These are phyloP conservation scores for Palloptera scutellata DNA, from an alignment of 2,888 invertebrate species.

Conservation along the genomic window DNA sequence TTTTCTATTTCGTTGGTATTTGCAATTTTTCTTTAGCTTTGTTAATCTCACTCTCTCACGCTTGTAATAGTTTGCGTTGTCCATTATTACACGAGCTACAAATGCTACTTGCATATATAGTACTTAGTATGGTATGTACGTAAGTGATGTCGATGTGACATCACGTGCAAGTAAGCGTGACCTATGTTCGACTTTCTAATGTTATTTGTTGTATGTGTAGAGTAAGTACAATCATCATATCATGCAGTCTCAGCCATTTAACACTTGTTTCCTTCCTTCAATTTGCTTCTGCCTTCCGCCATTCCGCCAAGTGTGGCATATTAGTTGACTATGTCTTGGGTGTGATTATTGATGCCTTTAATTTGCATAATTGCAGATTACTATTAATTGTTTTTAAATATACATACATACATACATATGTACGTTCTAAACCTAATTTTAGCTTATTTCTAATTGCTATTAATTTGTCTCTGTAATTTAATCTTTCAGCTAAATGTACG, in stretches of 20 bases:
- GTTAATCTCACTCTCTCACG: too few species aligned
- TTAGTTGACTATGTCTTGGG: not conserved
- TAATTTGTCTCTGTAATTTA: constrained; percentile 11
- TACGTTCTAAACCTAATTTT: too few species aligned
- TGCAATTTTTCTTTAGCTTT: too few species aligned
- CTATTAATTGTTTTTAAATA: constrained; percentile 1
- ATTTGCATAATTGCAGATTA: constrained; percentile 4
- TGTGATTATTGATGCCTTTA: not conserved
- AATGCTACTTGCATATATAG: too few species aligned
- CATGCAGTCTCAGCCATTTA: constrained; percentile 2
- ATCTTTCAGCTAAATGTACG: constrained; percentile 93
- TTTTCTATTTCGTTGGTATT: too few species aligned
- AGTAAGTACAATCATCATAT: constrained; percentile 1
- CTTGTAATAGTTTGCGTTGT: too few species aligned
- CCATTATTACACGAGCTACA: too few species aligned
- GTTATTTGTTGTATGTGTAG: not conserved
- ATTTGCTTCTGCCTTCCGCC: constrained; percentile 8
- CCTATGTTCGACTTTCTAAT: constrained; percentile 43
- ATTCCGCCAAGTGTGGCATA: not conserved
- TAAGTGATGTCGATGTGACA: constrained; percentile 30
- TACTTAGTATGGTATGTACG: too few species aligned
- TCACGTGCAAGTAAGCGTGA: constrained; percentile 50
- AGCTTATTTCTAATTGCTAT: constrained; percentile 6
- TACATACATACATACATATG: too few species aligned
- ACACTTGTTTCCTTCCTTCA: not conserved